phyloP scores from a whole-genome alignment of 2,888 invertebrate genomes.

The Leistus spinibarbis region DNA sequence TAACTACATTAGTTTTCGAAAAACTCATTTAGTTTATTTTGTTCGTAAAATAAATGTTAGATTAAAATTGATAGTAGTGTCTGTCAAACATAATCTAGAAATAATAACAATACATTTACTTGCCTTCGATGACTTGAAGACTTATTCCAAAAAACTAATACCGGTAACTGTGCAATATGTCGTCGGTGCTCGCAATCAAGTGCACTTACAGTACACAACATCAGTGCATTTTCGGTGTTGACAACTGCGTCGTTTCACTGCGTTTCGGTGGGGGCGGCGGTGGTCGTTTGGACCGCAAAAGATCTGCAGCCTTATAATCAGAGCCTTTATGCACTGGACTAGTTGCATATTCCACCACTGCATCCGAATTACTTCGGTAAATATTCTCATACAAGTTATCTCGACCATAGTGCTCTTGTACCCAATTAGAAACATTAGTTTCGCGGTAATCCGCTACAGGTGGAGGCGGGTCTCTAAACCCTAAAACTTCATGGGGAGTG shows the following conservation, averaged over 20 bases:
- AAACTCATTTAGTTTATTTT: too few relatives aligned
- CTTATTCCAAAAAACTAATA: neutral
- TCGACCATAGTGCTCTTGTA: slow-evolving; percentile 82
- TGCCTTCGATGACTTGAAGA: neutral
- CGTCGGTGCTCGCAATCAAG: neutral
- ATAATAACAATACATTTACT: neutral
- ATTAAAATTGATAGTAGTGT: too few relatives aligned
- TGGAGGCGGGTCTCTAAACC: slow-evolving; percentile 81
- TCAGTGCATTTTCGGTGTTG: slow-evolving; percentile 53
- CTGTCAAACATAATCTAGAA: neutral
- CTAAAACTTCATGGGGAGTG: slow-evolving; percentile 88
- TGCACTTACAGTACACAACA: slow-evolving; percentile 41
- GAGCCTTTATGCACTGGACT: slow-evolving; percentile 52
- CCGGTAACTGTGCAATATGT: neutral
- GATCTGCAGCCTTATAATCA: slow-evolving; percentile 42
- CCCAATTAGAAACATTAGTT: slow-evolving; percentile 88
- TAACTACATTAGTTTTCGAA: neutral
- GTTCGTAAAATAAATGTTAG: too few relatives aligned
- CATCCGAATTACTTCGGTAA: slow-evolving; percentile 58
- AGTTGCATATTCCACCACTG: slow-evolving; percentile 59
- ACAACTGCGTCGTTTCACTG: slow-evolving; percentile 84
- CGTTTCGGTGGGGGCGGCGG: slow-evolving; percentile 91
- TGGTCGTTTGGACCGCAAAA: slow-evolving; percentile 65
- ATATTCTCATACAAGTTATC: slow-evolving; percentile 82
- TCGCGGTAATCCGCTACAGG: slow-evolving; percentile 76